Percentiles rank a stretch among this genome's conserved stretches.
phyloP scores from a whole-genome alignment of 2,888 invertebrate species.

The Drosophila merina region DNA sequence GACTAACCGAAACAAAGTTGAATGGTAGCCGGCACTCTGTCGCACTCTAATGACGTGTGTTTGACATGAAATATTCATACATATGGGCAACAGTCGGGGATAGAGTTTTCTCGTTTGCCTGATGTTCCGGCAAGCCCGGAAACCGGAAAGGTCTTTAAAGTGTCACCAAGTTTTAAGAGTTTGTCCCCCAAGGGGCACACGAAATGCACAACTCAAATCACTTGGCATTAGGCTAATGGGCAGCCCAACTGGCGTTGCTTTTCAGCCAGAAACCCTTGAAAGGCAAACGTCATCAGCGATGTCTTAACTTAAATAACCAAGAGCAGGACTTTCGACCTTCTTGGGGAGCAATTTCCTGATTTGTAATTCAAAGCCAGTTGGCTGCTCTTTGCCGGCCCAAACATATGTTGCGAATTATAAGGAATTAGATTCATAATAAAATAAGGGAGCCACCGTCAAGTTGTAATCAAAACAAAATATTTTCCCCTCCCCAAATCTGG shows the following conservation, averaged over 20 bases:
- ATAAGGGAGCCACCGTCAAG: conserved; percentile 69
- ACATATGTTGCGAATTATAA: conserved; percentile 80
- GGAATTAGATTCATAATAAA: conserved; percentile 79
- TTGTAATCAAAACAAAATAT: conserved; percentile 79
- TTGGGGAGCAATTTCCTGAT: conserved; percentile 49
- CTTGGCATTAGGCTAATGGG: conserved; percentile 72
- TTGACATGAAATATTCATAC: conserved; percentile 78
- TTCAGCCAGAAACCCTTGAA: conserved; percentile 21
- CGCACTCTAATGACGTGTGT: conserved; percentile 76
- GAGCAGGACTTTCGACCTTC: conserved; percentile 28
- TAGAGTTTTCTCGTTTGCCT: conserved; percentile 23
- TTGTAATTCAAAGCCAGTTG: conserved; percentile 77
- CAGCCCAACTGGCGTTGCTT: conserved; percentile 62
- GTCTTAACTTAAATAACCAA: conserved; percentile 71
- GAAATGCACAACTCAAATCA: conserved; percentile 67
- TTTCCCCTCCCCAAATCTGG: conserved; percentile 25
- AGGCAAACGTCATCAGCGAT: conserved; percentile 73
- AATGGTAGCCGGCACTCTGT: conserved; percentile 5
- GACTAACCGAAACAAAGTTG: conserved; percentile 46
- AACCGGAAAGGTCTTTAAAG: conserved; percentile 62
- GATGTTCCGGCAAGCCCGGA: background rate
- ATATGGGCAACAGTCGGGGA: conserved; percentile 58
- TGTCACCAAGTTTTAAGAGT: conserved; percentile 71
- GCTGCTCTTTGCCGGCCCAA: conserved; percentile 43
- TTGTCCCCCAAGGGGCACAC: conserved; percentile 25